These are phyloP conservation scores for Gymnogyps californianus DNA, from an alignment of 2,113 vertebrate genomes.

Conservation along the genomic window DNA sequence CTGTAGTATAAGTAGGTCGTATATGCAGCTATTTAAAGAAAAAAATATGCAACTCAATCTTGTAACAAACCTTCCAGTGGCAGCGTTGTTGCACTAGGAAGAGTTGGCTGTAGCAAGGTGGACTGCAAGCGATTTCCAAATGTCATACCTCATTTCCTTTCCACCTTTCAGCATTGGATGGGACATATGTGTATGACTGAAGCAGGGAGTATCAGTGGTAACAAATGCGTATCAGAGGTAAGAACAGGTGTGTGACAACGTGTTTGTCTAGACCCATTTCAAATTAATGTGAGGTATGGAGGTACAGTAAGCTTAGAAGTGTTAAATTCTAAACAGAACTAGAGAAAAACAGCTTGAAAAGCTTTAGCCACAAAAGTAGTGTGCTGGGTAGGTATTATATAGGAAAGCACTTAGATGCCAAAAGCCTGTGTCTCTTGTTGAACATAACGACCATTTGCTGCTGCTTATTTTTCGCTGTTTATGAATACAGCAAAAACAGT, in stretches of 20 bases:
- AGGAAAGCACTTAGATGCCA: neutral
- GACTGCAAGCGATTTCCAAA: neutral
- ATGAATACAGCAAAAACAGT: no score
- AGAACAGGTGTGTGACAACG: neutral
- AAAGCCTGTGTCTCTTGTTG: neutral
- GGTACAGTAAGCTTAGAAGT: neutral
- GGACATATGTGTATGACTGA: neutral
- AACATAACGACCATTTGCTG: neutral
- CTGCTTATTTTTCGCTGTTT: neutral
- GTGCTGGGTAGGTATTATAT: neutral
- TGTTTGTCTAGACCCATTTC: neutral
- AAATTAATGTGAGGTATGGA: neutral
- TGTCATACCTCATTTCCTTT: neutral
- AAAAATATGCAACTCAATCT: neutral
- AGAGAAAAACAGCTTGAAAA: neutral
- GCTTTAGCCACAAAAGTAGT: neutral
- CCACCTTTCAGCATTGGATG: neutral
- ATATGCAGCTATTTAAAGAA: neutral
- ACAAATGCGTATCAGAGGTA: neutral
- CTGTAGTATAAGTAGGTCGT: neutral
- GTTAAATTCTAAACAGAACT: neutral
- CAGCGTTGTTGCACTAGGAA: neutral
- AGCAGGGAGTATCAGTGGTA: neutral
- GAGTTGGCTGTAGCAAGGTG: neutral
- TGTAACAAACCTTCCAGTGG: neutral